Base-by-base conservation (phyloP, 2,113 vertebrate genomes). In the Lynx canadensis region DNA sequence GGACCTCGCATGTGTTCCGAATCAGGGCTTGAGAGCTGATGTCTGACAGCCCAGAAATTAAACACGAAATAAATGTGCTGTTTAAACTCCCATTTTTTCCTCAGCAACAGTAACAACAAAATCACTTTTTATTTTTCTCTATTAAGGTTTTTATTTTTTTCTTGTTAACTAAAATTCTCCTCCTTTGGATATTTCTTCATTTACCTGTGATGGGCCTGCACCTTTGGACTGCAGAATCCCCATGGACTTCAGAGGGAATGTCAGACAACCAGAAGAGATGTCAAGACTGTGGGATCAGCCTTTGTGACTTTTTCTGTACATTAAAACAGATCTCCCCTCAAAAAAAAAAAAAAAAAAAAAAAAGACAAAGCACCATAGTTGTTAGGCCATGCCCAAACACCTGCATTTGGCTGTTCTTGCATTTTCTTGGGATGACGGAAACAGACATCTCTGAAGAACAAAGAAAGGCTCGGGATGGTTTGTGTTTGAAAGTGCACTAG, bases 11-110 rank as follows among this genome's bases (percentile, higher is more conserved):
- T 99, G 98, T 99, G 99, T 99, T 99, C 98, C 95, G n/a, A 99
- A 99, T 99, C 99, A 99, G 98, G 97, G 98, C 97, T 98, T 98
- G 98, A 98, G 98, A 98, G 97, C 98, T 98, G 98, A 98, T 98
- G 98, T 98, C 98, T 99, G 98, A 98, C 98, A 99, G 98, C 98
- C 98, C 95, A 98, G 98, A 98, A 99, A 99, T 99, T 99, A 98
- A 98, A 99, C n/a, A 98, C 96, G 92, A 98, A 99, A 99, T 99
- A 99, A 99, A 99, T 99, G 98, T 99, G 97, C 98, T 99, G 98
- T 98, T 98, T 98, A 97, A 99, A 97, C 96, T 98, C 97, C 98
- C 96, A 97, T 98, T 98, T 97, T 98, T 98, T 97, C 86, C 60
- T n/a, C 66, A 73, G 90, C 92, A 97, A 96, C 84, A 96, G 94